Percentiles rank a stretch among this genome's conserved stretches.
Evolutionary conservation across 2,888 invertebrate genomes (phyloP).

Genomic region (Troides helena): DNA sequence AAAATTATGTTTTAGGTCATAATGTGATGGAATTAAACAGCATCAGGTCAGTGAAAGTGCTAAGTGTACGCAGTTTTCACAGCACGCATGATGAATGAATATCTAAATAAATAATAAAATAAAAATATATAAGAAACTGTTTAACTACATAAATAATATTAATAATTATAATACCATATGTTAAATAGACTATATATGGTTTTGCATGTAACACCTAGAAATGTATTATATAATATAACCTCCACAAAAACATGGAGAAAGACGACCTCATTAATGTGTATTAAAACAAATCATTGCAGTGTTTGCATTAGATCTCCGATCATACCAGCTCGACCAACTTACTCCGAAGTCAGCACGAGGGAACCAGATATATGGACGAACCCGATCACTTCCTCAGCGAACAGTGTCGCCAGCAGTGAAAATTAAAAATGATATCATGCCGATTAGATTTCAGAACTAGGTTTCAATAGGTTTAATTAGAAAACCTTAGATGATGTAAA

Average conservation of each 20-base stretch:
- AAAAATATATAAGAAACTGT: neutral
- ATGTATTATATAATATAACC: too few relatives aligned
- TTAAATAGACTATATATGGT: neutral
- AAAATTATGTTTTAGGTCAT: slow-evolving; percentile 58
- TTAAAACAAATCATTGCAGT: slow-evolving; percentile 60
- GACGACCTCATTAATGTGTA: neutral
- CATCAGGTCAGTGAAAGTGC: slow-evolving; percentile 49
- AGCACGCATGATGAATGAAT: slow-evolving; percentile 25
- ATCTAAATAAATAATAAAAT: neutral
- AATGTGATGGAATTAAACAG: slow-evolving; percentile 60
- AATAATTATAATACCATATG: neutral
- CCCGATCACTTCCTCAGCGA: slow-evolving; percentile 68
- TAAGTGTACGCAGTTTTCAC: slow-evolving; percentile 38
- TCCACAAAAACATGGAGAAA: neutral
- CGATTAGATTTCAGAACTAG: too few relatives aligned
- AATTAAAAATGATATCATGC: slow-evolving; percentile 32
- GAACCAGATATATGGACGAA: slow-evolving; percentile 85
- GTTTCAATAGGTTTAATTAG: too few relatives aligned
- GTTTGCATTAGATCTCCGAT: slow-evolving; percentile 91
- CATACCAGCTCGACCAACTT: slow-evolving; percentile 87
- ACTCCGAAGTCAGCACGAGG: slow-evolving; percentile 79
- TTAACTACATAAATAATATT: slow-evolving; percentile 1
- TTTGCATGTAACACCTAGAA: too few relatives aligned
- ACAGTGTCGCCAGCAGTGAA: slow-evolving; percentile 55
- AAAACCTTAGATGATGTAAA: neutral